Percentiles rank a stretch among this genome's conserved stretches.
These are phyloP conservation scores for Cephus sareptanus DNA, from an alignment of 2,888 invertebrate genomes.

Conservation along the genomic window DNA sequence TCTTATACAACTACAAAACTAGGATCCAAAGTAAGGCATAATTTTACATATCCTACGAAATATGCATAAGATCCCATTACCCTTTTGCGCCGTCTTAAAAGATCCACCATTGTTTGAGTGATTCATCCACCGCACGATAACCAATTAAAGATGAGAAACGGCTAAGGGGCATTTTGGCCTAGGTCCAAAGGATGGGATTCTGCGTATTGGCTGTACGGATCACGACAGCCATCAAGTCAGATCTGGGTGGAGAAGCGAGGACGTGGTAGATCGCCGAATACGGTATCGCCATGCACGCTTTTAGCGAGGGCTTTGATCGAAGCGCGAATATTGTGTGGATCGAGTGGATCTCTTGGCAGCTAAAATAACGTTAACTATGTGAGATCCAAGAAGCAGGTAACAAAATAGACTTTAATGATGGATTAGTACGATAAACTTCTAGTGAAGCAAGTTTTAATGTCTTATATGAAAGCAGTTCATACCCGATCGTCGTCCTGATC, in stretches of 20 bases:
- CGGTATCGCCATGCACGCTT: slow-evolving; percentile 88
- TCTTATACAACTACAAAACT: slow-evolving; percentile 26
- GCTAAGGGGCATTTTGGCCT: slow-evolving; percentile 17
- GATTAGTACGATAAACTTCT: no score
- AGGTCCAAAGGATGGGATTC: slow-evolving; percentile 7
- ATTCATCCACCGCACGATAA: slow-evolving; percentile 23
- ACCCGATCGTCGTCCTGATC: slow-evolving; percentile 71
- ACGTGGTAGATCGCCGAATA: slow-evolving; percentile 88
- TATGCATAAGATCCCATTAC: slow-evolving; percentile 13
- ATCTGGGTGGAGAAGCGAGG: slow-evolving; percentile 88
- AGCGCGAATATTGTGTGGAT: slow-evolving; percentile 85
- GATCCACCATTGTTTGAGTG: slow-evolving; percentile 7
- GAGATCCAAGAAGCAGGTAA: no score
- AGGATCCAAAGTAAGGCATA: slow-evolving; percentile 25
- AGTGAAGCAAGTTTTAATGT: no score
- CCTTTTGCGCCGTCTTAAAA: not conserved
- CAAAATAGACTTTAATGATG: no score
- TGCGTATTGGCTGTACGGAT: slow-evolving; percentile 11
- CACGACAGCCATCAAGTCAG: slow-evolving; percentile 66
- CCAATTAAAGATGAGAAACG: slow-evolving; percentile 17
- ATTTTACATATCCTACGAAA: slow-evolving; percentile 18
- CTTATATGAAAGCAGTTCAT: slow-evolving; percentile 10
- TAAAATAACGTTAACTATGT: slow-evolving; percentile 19
- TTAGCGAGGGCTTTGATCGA: slow-evolving; percentile 92
- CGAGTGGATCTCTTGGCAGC: slow-evolving; percentile 55